Evolutionary conservation across 2,113 vertebrate species (phyloP).

Genomic region (Sturnira hondurensis): DNA sequence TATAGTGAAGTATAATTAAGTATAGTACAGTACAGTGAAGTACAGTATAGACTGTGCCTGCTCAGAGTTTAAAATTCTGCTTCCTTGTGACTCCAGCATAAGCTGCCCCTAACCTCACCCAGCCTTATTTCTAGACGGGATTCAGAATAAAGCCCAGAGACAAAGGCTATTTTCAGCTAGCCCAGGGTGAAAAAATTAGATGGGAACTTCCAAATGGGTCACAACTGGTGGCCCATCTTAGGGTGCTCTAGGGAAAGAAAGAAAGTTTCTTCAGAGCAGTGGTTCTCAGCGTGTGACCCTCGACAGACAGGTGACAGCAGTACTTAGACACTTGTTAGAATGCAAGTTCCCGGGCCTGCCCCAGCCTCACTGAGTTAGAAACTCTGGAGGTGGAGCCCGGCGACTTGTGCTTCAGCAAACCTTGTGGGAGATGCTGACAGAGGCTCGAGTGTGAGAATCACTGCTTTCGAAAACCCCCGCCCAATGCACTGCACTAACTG

Average conservation of each 20-base stretch:
- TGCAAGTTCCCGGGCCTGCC: neutral
- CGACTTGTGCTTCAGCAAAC: neutral
- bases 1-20: too few species aligned
- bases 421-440: neutral
- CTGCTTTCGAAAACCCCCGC: neutral
- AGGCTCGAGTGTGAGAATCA: neutral
- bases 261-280: neutral
- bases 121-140: neutral
- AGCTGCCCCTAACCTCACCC: neutral
- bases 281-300: neutral
- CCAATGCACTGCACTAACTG: neutral
- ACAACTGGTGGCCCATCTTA: neutral
- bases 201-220: neutral
- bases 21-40: neutral
- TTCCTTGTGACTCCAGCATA: neutral
- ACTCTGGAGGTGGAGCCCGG: neutral
- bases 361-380: neutral
- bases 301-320: neutral
- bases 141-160: neutral
- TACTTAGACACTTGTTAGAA: neutral
- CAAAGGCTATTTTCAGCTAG: neutral
- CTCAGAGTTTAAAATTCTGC: neutral
- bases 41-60: neutral
- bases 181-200: neutral
- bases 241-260: neutral